These are phyloP conservation scores for Gonatopus flavifemur DNA, from an alignment of 1,140 invertebrate genomes.

Conservation along the genomic window DNA sequence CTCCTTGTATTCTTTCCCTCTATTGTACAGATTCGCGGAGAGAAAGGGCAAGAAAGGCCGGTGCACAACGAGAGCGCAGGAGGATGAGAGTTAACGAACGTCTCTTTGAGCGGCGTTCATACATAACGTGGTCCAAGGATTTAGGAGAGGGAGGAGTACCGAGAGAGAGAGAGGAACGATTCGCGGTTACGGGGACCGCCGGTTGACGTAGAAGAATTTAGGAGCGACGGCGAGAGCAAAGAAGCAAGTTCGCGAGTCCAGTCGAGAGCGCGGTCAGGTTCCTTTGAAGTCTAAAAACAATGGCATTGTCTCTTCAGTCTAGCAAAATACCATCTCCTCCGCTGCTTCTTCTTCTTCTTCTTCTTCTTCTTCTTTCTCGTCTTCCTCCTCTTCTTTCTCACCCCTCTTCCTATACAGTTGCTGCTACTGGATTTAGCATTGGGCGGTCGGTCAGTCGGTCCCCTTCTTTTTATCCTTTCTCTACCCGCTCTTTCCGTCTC, in stretches of 20 bases:
- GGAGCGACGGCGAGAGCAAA: slow-evolving; percentile 57
- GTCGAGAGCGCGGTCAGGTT: slow-evolving; percentile 46
- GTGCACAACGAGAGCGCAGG: too few relatives aligned
- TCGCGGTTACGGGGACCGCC: slow-evolving; percentile 36
- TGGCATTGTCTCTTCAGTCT: slow-evolving; percentile 60
- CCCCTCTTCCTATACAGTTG: slow-evolving; percentile 24
- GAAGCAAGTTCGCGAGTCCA: slow-evolving; percentile 50
- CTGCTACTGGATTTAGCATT: too few relatives aligned
- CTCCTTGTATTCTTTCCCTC: too few relatives aligned
- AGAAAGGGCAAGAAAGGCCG: too few relatives aligned
- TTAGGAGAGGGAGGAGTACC: slow-evolving; percentile 12
- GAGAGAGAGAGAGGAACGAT: slow-evolving; percentile 8
- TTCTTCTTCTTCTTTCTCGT: neutral
- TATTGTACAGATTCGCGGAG: too few relatives aligned
- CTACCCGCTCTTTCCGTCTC: slow-evolving; percentile 5
- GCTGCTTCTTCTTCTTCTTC: neutral
- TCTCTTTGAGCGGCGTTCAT: slow-evolving; percentile 31
- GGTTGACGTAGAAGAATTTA: slow-evolving; percentile 58
- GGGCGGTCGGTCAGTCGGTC: slow-evolving; percentile 8
- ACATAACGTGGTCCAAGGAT: slow-evolving; percentile 34
- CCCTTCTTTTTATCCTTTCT: slow-evolving; percentile 14
- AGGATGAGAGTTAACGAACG: slow-evolving; percentile 41
- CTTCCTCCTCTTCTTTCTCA: slow-evolving; percentile 1
- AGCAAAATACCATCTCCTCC: too few relatives aligned
- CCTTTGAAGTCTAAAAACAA: slow-evolving; percentile 61